A percentile compares a stretch with the other conserved stretches of the same genome.
Evolutionary conservation across 2,888 invertebrate species (phyloP).

Genomic region (Tromatobia lineatoria): DNA sequence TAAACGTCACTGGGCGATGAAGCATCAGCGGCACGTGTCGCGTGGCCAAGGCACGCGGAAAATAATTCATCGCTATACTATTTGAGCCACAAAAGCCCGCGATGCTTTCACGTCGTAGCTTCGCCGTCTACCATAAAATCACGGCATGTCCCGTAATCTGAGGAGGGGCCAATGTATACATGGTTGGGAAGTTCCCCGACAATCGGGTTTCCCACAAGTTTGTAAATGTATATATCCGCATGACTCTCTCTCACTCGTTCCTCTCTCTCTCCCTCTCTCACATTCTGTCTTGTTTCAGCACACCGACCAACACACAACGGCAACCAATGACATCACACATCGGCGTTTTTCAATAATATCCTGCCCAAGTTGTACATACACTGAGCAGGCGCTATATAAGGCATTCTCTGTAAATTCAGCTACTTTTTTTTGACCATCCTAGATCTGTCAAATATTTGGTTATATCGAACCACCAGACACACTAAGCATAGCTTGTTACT

Average conservation of each 20-base stretch:
- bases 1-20: background rate
- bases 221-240: conserved; percentile 12
- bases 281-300: background rate
- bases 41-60: background rate
- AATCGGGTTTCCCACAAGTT: conserved; percentile 68
- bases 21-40: background rate
- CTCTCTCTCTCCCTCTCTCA: background rate
- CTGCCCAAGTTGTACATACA: background rate
- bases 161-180: conserved; percentile 36
- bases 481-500: no score
- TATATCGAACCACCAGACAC: no score
- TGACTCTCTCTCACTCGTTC: background rate
- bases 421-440: no score
- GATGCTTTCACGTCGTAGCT: background rate
- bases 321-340: conserved; percentile 29
- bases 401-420: no score
- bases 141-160: conserved; percentile 29
- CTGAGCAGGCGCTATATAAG: background rate
- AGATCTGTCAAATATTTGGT: no score
- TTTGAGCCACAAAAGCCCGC: background rate
- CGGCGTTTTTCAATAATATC: background rate
- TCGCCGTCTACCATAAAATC: background rate
- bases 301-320: background rate
- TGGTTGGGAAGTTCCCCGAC: conserved; percentile 70
- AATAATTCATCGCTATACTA: background rate